A percentile compares a stretch with the other conserved stretches of the same genome.
Conservation (phyloP, 2,797 vertebrate species). For the Lepidocolaptes lacrymiger region DNA sequence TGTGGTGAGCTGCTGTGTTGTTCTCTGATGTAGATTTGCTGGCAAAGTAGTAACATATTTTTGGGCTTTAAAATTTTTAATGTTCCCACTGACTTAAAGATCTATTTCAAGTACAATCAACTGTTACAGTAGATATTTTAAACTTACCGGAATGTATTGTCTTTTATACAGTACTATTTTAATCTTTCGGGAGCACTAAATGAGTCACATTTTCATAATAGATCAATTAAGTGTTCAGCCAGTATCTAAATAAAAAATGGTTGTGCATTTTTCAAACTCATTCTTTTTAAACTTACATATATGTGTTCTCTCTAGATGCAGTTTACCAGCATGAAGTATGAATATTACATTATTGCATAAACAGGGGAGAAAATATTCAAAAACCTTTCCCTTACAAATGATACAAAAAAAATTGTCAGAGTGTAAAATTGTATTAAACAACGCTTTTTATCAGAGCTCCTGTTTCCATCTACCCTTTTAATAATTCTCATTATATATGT, state of each 20-base stretch:
- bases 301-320: background rate
- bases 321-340: background rate
- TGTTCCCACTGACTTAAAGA: background rate
- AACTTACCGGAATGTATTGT: background rate
- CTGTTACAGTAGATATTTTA: background rate
- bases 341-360: background rate
- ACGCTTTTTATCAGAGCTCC: background rate
- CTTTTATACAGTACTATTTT: background rate
- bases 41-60: background rate
- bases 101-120: background rate
- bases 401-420: background rate
- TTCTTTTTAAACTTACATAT: background rate
- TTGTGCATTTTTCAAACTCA: background rate
- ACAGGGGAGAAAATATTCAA: background rate
- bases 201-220: background rate
- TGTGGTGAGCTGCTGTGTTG: background rate
- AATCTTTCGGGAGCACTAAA: background rate
- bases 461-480: background rate
- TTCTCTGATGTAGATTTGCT: background rate
- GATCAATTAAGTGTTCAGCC: background rate
- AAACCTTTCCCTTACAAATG: background rate
- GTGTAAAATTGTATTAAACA: background rate
- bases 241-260: background rate
- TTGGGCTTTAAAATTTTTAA: background rate
- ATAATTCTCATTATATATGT: background rate